These are phyloP conservation scores for Cheumatopsyche charites DNA, from an alignment of 1,140 invertebrate species.

Conservation along the genomic window DNA sequence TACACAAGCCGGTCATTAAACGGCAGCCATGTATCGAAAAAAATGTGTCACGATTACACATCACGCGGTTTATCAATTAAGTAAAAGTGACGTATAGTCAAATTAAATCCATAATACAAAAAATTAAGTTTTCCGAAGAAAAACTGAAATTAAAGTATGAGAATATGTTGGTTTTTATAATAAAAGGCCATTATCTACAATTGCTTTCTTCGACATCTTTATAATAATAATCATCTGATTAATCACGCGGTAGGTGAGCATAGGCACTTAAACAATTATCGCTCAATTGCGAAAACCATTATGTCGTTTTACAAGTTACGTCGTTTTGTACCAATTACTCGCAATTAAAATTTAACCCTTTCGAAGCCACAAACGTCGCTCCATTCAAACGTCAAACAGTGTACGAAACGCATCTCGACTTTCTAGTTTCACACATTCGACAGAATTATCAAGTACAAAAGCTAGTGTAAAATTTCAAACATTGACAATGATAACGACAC, in stretches of 20 bases:
- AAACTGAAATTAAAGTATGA: too few species aligned
- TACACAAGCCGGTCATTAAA: too few species aligned
- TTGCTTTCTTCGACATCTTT: too few species aligned
- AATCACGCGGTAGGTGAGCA: not conserved
- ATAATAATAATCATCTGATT: not conserved
- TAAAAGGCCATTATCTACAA: too few species aligned
- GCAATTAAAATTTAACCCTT: slow-evolving; percentile 20
- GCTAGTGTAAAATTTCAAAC: not conserved
- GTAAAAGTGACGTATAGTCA: too few species aligned
- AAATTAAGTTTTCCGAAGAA: too few species aligned
- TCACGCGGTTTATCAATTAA: too few species aligned
- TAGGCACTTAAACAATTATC: slow-evolving; percentile 3
- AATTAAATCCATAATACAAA: too few species aligned
- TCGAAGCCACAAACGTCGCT: not conserved
- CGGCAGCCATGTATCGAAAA: too few species aligned
- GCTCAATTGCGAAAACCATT: slow-evolving; percentile 15
- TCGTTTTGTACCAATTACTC: not conserved
- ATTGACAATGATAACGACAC: not conserved
- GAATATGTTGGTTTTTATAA: too few species aligned
- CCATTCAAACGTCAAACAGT: too few species aligned
- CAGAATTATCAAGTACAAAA: not conserved
- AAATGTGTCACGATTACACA: too few species aligned
- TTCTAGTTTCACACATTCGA: not conserved
- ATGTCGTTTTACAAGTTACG: slow-evolving; percentile 10
- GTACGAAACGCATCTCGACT: not conserved